Percentiles rank a stretch among this genome's conserved stretches.
phyloP scores from a whole-genome alignment of 2,113 vertebrate genomes.

The Corvus cornix region DNA sequence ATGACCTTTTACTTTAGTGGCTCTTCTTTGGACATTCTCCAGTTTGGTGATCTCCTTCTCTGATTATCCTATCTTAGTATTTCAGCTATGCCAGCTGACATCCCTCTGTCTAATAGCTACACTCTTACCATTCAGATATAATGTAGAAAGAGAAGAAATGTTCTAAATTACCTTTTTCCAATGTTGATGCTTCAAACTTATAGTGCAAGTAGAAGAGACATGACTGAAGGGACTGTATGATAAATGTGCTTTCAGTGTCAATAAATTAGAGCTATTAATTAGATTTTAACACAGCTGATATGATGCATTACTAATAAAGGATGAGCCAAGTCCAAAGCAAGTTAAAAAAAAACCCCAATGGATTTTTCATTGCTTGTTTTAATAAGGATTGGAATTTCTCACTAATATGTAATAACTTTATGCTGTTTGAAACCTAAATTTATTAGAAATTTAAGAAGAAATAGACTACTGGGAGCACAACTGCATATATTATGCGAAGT shows the following conservation, averaged over 20 bases:
- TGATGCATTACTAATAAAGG: background rate
- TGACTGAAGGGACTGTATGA: background rate
- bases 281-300: background rate
- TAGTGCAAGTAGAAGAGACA: background rate
- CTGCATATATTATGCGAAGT: background rate
- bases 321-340: background rate
- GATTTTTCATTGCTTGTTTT: background rate
- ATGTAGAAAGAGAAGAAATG: background rate
- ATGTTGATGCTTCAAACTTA: background rate
- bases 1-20: background rate
- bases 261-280: background rate
- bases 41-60: background rate
- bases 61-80: background rate
- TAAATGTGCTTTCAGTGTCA: background rate
- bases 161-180: background rate
- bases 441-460: background rate
- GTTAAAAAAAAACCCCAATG: accelerated
- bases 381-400: background rate
- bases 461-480: background rate
- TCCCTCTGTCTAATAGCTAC: background rate
- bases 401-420: background rate
- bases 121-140: background rate
- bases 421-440: background rate
- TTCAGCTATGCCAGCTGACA: background rate
- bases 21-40: background rate